Percentiles rank a stretch among this genome's conserved stretches.
Evolutionary conservation across 2,888 invertebrate genomes (phyloP).

Genomic region (Tanytarsus gracilentus): DNA sequence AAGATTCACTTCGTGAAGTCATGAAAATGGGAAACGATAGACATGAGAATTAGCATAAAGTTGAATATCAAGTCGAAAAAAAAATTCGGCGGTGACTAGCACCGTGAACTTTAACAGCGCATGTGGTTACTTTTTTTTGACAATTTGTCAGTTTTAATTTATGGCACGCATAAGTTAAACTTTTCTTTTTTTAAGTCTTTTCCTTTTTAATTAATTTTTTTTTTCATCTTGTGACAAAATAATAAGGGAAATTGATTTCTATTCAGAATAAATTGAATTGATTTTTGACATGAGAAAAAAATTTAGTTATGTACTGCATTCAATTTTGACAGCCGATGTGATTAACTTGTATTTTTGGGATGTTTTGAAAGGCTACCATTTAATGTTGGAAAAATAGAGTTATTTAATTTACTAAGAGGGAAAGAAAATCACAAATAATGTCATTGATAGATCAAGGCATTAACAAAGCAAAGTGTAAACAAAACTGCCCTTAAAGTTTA

Average conservation of each 20-base stretch:
- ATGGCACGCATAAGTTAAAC: neutral
- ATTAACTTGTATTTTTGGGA: no score
- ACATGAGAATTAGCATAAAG: slow-evolving; percentile 9
- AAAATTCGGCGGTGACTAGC: slow-evolving; percentile 4
- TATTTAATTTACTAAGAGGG: no score
- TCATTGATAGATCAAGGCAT: no score
- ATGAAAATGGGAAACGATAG: neutral
- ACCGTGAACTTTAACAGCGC: neutral
- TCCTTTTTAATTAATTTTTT: neutral
- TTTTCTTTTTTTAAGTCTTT: neutral
- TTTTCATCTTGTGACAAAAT: neutral
- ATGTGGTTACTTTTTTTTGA: neutral
- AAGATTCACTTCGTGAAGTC: neutral
- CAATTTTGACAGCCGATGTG: no score
- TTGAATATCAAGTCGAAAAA: neutral
- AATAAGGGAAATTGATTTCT: neutral
- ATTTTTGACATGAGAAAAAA: neutral
- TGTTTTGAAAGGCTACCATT: no score
- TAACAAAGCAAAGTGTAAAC: no score
- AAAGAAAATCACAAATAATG: no score
- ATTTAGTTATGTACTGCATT: neutral
- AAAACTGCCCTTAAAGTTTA: no score
- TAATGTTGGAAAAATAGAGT: no score
- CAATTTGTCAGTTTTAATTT: slow-evolving; percentile 8
- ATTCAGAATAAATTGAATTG: neutral